Evolutionary conservation across 2,888 invertebrate species (phyloP).

Genomic region (Cephus sareptanus): DNA sequence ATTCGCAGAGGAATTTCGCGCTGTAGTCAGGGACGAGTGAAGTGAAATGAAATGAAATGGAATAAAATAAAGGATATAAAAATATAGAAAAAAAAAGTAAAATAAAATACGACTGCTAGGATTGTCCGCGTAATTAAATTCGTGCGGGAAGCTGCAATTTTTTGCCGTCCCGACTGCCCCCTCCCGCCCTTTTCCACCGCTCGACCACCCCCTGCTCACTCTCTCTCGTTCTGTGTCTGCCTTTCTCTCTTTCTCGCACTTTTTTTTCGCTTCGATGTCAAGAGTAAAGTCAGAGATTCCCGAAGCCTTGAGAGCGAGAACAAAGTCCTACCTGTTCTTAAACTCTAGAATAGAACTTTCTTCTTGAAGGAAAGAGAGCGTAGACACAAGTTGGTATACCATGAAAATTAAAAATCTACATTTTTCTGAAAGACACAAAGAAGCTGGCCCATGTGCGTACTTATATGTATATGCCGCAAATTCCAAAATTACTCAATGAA

Average conservation of each 20-base stretch:
- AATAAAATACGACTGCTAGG: background rate
- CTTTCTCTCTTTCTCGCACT: background rate
- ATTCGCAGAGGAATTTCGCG: background rate
- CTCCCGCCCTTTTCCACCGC: too few species aligned
- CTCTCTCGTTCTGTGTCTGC: background rate
- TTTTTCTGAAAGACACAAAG: background rate
- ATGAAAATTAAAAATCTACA: background rate
- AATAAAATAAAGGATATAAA: background rate
- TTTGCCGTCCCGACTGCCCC: background rate
- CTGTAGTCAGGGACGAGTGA: background rate
- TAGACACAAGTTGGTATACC: background rate
- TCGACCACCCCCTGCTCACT: background rate
- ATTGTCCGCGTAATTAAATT: background rate
- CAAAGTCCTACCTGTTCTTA: background rate
- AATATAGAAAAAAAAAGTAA: background rate
- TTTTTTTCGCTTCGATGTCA: background rate
- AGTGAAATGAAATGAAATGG: background rate
- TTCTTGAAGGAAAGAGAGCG: background rate
- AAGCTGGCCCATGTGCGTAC: background rate
- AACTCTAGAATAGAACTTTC: background rate
- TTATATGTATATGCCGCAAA: too few species aligned
- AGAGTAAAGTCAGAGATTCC: background rate
- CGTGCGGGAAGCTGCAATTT: background rate
- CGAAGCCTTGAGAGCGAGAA: background rate
- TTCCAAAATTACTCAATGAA: too few species aligned